phyloP scores from a whole-genome alignment of 2,888 invertebrate species.

The Panzeria rudis region DNA sequence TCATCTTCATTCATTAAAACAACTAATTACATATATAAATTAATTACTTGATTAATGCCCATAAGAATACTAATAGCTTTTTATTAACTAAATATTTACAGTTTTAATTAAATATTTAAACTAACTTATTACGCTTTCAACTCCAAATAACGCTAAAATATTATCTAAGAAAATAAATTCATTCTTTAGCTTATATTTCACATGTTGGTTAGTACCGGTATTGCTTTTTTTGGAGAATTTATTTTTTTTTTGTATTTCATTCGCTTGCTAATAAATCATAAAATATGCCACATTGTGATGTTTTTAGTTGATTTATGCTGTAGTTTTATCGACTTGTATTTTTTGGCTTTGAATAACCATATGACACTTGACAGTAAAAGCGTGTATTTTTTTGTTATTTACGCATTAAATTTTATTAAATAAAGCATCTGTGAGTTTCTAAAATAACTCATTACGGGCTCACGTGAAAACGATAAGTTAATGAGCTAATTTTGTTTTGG shows the following conservation, averaged over 20 bases:
- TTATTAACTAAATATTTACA: no score
- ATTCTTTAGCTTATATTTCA: neutral
- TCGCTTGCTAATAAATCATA: slow-evolving; percentile 40
- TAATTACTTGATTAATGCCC: no score
- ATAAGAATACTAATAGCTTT: no score
- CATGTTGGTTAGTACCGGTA: neutral
- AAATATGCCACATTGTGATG: slow-evolving; percentile 34
- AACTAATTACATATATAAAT: no score
- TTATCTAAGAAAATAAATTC: neutral
- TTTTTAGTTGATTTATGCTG: slow-evolving; percentile 61
- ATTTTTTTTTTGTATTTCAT: neutral
- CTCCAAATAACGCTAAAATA: neutral
- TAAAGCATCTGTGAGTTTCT: slow-evolving; percentile 59
- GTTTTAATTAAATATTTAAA: slow-evolving; percentile 16
- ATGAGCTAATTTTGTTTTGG: slow-evolving; percentile 38
- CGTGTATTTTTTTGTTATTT: slow-evolving; percentile 69
- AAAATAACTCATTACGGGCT: slow-evolving; percentile 30
- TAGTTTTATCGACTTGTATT: slow-evolving; percentile 36
- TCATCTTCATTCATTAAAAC: no score
- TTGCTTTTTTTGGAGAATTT: neutral
- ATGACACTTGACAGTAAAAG: slow-evolving; percentile 72
- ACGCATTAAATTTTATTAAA: slow-evolving; percentile 62
- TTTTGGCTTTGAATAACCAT: slow-evolving; percentile 52
- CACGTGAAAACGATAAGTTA: slow-evolving; percentile 46
- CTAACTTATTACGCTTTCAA: neutral